Evolutionary conservation across 1,140 invertebrate species (phyloP).

Genomic region (Drosophila auraria): DNA sequence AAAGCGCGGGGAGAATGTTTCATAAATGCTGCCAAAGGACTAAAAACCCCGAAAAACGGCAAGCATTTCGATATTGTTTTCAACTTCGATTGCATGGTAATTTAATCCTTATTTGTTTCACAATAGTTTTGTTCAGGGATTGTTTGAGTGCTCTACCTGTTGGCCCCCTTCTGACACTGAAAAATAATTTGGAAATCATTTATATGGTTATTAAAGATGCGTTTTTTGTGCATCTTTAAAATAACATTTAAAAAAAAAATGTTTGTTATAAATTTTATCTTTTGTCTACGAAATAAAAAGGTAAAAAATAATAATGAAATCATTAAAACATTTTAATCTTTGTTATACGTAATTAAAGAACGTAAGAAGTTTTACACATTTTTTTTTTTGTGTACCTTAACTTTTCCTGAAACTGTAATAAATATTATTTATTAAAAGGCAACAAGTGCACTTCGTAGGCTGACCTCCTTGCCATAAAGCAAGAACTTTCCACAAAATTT

Average conservation of each 20-base stretch:
- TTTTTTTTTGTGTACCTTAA: conserved; percentile 3
- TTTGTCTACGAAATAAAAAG: too few relatives aligned
- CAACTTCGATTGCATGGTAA: conserved; percentile 52
- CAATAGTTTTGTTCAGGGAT: conserved; percentile 43
- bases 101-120: conserved; percentile 32
- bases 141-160: conserved; percentile 60
- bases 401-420: conserved; percentile 51
- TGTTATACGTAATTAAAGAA: neutral
- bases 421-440: conserved; percentile 65
- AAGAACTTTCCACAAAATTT: neutral
- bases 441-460: conserved; percentile 72
- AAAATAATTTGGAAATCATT: too few relatives aligned
- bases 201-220: too few relatives aligned
- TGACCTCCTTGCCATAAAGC: conserved; percentile 18
- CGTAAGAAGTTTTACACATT: neutral
- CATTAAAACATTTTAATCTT: too few relatives aligned
- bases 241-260: too few relatives aligned
- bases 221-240: too few relatives aligned
- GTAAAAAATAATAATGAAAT: too few relatives aligned
- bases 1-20: conserved; percentile 18
- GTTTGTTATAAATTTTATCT: too few relatives aligned
- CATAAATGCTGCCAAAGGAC: conserved; percentile 45
- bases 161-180: conserved; percentile 22
- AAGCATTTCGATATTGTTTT: conserved; percentile 50
- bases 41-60: conserved; percentile 20